phyloP scores from a whole-genome alignment of 2,113 vertebrate genomes.

The Pygoscelis adeliae region DNA sequence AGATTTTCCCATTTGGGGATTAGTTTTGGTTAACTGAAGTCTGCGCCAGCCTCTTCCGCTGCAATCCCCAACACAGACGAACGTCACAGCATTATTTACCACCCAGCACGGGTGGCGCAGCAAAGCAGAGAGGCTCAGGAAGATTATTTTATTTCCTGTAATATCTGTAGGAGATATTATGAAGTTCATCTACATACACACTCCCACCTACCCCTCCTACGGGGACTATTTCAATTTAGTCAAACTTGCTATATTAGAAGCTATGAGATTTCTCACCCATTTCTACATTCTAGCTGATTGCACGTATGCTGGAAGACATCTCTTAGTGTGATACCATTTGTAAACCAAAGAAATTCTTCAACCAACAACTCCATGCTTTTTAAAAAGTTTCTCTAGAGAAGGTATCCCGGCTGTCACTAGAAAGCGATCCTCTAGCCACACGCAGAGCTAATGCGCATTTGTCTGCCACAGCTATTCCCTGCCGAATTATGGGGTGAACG shows the following conservation, averaged over 20 bases:
- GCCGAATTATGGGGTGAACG: background rate
- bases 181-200: background rate
- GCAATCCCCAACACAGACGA: background rate
- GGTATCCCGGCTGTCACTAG: background rate
- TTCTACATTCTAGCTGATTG: background rate
- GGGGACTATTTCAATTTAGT: background rate
- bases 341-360: background rate
- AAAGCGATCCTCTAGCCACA: background rate
- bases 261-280: background rate
- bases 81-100: background rate
- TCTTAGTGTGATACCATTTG: background rate
- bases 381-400: background rate
- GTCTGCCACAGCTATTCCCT: background rate
- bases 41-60: background rate
- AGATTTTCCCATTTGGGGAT: background rate
- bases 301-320: background rate
- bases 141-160: background rate
- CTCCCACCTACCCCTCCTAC: background rate
- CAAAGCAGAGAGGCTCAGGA: background rate
- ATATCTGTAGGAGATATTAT: background rate
- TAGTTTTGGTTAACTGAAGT: background rate
- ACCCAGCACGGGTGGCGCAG: background rate
- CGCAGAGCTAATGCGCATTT: accelerated
- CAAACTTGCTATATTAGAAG: background rate
- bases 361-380: background rate